These are phyloP conservation scores for Verasper variegatus DNA, from an alignment of 2,113 vertebrate species.

Conservation along the genomic window DNA sequence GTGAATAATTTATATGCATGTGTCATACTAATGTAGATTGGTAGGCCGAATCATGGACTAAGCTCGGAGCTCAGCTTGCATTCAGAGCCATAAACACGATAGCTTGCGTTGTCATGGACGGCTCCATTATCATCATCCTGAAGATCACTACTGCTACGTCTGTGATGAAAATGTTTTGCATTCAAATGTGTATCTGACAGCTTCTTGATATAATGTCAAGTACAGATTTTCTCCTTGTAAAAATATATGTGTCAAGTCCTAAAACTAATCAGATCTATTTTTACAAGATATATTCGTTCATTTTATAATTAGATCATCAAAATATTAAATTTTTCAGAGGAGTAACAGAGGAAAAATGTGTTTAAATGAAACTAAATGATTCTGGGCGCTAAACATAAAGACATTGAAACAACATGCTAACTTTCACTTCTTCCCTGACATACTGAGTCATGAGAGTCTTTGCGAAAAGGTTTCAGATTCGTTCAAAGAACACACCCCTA, in stretches of 20 bases:
- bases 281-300: not conserved
- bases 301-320: not conserved
- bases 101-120: constrained; percentile 1
- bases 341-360: too few species aligned
- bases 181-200: constrained; percentile 1
- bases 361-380: not conserved
- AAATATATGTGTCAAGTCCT: too few species aligned
- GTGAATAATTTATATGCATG: constrained; percentile 15
- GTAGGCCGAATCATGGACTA: not conserved
- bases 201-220: too few species aligned
- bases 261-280: not conserved
- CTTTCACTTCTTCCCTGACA: not conserved
- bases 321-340: too few species aligned
- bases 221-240: not conserved
- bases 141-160: not conserved
- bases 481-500: constrained; percentile 17
- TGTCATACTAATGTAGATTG: constrained; percentile 3
- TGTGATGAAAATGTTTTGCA: not conserved
- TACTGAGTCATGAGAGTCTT: not conserved
- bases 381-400: not conserved
- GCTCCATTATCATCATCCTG: constrained; percentile 1
- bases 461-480: constrained; percentile 17
- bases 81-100: constrained; percentile 16
- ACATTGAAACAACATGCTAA: not conserved
- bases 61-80: not conserved